Evolutionary conservation across 2,113 vertebrate genomes (phyloP).

Genomic region (Leucosticte australis): DNA sequence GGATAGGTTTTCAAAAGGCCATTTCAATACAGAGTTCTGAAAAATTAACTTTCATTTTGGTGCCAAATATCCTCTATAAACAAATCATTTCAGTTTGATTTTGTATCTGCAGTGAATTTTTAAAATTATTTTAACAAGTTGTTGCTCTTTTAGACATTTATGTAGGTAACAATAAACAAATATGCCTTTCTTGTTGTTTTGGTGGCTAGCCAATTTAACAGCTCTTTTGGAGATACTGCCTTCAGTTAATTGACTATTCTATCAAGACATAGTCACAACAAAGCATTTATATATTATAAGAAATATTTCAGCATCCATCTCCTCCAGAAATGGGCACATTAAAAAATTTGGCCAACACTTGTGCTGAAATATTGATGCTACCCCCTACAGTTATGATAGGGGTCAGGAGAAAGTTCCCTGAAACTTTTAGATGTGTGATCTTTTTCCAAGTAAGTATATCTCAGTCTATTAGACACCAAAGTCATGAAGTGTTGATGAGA

Average conservation of each 20-base stretch:
- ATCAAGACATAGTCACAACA: not conserved
- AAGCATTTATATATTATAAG: not conserved
- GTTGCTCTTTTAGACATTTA: not conserved
- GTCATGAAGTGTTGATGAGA: not conserved
- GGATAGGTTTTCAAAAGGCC: not conserved
- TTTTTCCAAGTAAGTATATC: not conserved
- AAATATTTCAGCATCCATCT: not conserved
- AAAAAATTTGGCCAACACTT: not conserved
- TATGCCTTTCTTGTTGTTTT: not conserved
- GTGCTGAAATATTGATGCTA: not conserved
- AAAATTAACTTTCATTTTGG: not conserved
- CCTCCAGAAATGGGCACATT: not conserved
- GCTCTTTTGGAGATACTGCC: not conserved
- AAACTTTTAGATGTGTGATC: not conserved
- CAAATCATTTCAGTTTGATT: not conserved
- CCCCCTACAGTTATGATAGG: fast-evolving
- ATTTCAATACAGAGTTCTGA: not conserved
- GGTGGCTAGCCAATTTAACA: not conserved
- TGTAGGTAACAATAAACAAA: not conserved
- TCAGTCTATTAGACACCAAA: not conserved
- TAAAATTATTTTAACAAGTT: not conserved
- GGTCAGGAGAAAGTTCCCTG: not conserved
- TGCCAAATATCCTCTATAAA: not conserved
- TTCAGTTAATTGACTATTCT: not conserved
- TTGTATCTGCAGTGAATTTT: not conserved